Base-by-base conservation (phyloP, 2,888 invertebrate genomes). In the Zygogramma bicolorata region DNA sequence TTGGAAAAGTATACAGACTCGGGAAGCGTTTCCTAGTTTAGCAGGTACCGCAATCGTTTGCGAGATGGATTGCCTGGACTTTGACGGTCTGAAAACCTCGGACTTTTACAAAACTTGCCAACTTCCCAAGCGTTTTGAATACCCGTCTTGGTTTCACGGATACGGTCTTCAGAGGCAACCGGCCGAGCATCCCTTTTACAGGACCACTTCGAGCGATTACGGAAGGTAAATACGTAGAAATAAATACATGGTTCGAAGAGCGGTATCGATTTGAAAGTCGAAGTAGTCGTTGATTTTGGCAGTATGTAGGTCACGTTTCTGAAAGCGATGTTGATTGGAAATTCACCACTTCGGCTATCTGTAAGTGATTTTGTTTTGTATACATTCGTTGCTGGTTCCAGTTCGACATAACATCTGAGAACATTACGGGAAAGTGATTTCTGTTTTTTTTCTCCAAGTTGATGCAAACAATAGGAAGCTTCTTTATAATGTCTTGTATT, bases 201-300 rank as follows among this genome's bases (percentile, higher is more conserved):
- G 92, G 74, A 96, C 96, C 15, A 92, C 93, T 53, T 91, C 94
- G 22, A 92, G 92, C 77, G 94, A 94, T 80, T 96, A 97, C 85
- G 97, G 97, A 34, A 93, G 93, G 90, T 94, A 80, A 81, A 65
- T 31, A 22, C 15, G n/a, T 61, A 22, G 34, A 61, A 8, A 13
- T 61, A 22, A 22, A 34, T 38, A 3, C 20, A 22, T 10, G 20
- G 22, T 46, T 20, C 10, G 13, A 18, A 46, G 3, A 10, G 10
- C 46, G 8, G n/a, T 20, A 46, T 46, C 20, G 46, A 46, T 46
- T 20, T 3, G 46, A 20, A 20, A 20, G 46, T 46, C 3, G 13
- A 18, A 46, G 10, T 46, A 2, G 46, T 20, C 0, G n/a, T n/a
- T n/a, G 46, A 46, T 46, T 46, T 20, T 3, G 10, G 46, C n/a